Base-by-base conservation (phyloP, 2,797 vertebrate genomes). In the Pseudotriccus pelzelni region DNA sequence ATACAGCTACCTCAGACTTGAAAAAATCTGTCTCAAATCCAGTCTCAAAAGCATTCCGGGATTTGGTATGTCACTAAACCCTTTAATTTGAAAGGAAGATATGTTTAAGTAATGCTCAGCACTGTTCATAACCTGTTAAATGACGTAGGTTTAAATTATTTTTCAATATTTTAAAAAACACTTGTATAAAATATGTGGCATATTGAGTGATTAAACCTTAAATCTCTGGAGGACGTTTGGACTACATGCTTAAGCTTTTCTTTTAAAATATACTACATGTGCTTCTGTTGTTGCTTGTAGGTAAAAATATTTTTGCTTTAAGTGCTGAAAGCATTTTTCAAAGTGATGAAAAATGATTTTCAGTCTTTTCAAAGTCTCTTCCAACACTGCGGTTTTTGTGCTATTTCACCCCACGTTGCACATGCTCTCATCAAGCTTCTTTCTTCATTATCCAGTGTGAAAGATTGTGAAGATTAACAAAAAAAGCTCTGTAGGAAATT, bases 11-110 rank as follows among this genome's bases (percentile, higher is more conserved):
- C 99, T 99, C 93, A 98, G 99, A 74, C 97, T 99, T 98, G 98
- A 99, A 97, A 99, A 99, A 98, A 98, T 99, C 97, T 99, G 99
- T 97, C 99, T 99, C 92, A 99, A 99, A 97, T 99, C 98, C 68
- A 98, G 97, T 78, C 98, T 99, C 74, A 99, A 99, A 98, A 97
- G 98, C 63, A 98, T 99, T 95, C 99, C 99, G 3, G 99, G 99
- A 94, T 99, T 99, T 94, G 99, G 99, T 99, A 98, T 70, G 99
- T 98, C 78, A 53, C 69, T 86, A 44, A 76, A 68, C 83, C 19
- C 27, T 93, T 92, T 74, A 62, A 82, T 84, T 84, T 62, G 43
- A 76, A 86, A 74, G 49, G 55, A 74, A 93, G 50, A 66, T 25
- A 32, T 58, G 39, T 73, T 89, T 52, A 69, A 73, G 50, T 91